Base-by-base conservation (phyloP, 2,797 vertebrate species). In the Sebastes iracundus region DNA sequence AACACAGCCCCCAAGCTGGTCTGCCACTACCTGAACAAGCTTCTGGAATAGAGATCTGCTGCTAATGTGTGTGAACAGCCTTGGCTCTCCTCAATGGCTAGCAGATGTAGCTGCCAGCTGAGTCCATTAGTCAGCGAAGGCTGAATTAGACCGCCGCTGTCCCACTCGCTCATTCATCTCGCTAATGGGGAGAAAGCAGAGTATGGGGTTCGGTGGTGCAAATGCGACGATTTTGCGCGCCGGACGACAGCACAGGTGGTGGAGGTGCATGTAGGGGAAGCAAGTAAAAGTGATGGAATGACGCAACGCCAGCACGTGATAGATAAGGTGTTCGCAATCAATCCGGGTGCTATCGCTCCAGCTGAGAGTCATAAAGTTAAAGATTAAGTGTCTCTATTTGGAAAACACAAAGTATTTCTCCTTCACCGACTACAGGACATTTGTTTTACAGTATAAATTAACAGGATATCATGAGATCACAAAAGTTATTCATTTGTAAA, bases 91-190 rank as follows among this genome's bases (percentile, higher is more conserved):
- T 87, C 87, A 83, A 79, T 81, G 88, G 91, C 75, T 61, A 90
- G 88, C 90, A 93, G 91, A 92, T 92, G 92, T 86, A 90, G 93
- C 89, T 91, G 92, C 92, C 93, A 93, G 92, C 91, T 75, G 90
- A 90, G 92, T 87, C 92, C 88, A 93, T 94, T 91, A 93, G 85
- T 93, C 89, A 91, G 83, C 1, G 83, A 59, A 49, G 38, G 87
- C 18, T 72, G 86, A 87, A 92, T 90, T 82, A 82, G 89, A 87
- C 72, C 10, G 61, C 79, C 53, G 71, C 78, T 75, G 90, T 92
- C 86, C 70, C 1, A 59, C 60, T 59, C 27, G 56, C 82, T 90
- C 86, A 86, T 92, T 88, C 76, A 70, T 93, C 90, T 91, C 49
- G 11, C 75, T 92, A 91, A 93, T 80, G 78, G 78, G 69, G 82